Conservation (phyloP, 2,113 vertebrate species). For the Tinamus guttatus region DNA sequence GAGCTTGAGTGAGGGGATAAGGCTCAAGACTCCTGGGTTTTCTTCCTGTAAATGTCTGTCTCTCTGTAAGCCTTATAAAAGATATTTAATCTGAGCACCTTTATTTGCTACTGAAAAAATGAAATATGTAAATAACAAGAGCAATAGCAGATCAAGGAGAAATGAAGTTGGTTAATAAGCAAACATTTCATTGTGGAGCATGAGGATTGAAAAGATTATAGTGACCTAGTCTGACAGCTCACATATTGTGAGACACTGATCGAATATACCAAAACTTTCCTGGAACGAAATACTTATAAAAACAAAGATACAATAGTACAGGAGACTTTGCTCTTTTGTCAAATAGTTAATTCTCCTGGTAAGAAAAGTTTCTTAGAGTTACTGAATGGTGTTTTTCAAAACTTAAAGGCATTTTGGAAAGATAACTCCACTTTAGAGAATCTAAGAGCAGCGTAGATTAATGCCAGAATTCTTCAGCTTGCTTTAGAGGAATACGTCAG, state of each 20-base stretch:
- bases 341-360: not conserved
- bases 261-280: not conserved
- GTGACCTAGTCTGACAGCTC: not conserved
- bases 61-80: not conserved
- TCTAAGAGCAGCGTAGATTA: not conserved
- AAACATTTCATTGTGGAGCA: not conserved
- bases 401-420: not conserved
- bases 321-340: not conserved
- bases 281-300: not conserved
- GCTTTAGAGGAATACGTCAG: not conserved
- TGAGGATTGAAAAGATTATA: not conserved
- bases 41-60: not conserved
- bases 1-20: not conserved
- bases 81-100: not conserved
- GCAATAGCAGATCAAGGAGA: not conserved
- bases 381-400: not conserved
- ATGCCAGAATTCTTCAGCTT: not conserved
- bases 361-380: not conserved
- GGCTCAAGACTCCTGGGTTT: not conserved
- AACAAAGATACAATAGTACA: not conserved
- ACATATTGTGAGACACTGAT: not conserved
- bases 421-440: not conserved
- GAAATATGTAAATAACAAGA: not conserved
- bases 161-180: not conserved
- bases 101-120: not conserved